Conservation (phyloP, 2,113 vertebrate genomes). For the Miniopterus natalensis region DNA sequence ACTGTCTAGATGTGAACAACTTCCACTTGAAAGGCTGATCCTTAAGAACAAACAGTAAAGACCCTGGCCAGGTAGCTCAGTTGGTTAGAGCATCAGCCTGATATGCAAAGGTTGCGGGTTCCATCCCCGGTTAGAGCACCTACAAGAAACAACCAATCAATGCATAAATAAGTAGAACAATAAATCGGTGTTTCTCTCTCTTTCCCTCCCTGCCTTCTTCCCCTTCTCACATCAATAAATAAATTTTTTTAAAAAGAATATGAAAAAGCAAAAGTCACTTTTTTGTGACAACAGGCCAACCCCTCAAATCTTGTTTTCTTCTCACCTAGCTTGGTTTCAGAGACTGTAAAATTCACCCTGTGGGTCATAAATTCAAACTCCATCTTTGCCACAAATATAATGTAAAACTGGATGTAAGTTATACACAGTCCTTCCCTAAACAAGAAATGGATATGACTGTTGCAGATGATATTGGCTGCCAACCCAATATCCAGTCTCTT, state of each 20-base stretch:
- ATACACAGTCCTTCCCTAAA: not conserved
- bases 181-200: not conserved
- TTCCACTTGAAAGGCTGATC: not conserved
- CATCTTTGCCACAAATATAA: conserved; percentile 35
- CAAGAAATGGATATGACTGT: not conserved
- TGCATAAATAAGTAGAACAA: not conserved
- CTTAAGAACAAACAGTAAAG: conserved; percentile 4
- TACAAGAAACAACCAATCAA: not conserved
- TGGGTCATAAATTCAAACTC: not conserved
- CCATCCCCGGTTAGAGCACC: not conserved
- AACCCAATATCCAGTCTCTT: not conserved
- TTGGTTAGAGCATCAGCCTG: no score
- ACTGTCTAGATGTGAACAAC: not conserved
- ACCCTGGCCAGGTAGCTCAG: no score
- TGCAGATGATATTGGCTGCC: not conserved
- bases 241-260: not conserved
- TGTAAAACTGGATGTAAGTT: not conserved
- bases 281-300: not conserved
- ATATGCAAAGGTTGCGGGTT: no score
- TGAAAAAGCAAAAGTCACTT: not conserved
- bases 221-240: not conserved
- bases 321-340: not conserved
- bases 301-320: not conserved
- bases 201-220: not conserved
- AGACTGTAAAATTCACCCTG: not conserved